Evolutionary conservation across 23 tunicate species (phyloP).

Genomic region (Trididemnum miniatum): DNA sequence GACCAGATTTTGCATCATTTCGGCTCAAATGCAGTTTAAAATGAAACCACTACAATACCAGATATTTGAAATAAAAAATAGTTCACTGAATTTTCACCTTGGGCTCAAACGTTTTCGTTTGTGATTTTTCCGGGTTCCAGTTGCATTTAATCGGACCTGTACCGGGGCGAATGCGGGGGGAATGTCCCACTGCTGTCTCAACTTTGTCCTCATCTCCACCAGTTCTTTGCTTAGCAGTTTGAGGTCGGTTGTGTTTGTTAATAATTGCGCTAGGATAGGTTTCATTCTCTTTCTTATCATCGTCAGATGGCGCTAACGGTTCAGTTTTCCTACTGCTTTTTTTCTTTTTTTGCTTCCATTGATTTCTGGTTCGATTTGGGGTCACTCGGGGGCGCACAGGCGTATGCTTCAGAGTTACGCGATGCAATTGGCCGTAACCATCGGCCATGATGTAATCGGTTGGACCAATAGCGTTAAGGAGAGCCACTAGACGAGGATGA

Average conservation of each 20-base stretch:
- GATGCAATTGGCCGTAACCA: conserved; percentile 3
- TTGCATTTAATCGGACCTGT: conserved; percentile 75
- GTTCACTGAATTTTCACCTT: too few relatives aligned
- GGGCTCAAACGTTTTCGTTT: conserved; percentile 9
- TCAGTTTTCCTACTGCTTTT: not conserved
- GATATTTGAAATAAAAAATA: too few relatives aligned
- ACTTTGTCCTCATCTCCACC: not conserved
- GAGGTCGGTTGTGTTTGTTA: not conserved
- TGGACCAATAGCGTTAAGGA: not conserved
- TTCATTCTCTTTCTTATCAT: not conserved
- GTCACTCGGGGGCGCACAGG: not conserved
- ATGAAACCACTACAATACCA: too few relatives aligned
- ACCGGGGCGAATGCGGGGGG: conserved; percentile 70
- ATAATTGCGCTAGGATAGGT: not conserved
- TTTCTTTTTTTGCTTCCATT: not conserved
- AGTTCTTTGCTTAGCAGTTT: not conserved
- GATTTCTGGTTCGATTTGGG: not conserved
- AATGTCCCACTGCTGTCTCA: not conserved
- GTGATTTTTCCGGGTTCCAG: conserved; percentile 48
- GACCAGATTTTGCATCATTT: too few relatives aligned
- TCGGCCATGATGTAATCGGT: conserved; percentile 23
- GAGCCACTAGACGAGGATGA: not conserved
- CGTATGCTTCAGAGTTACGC: not conserved
- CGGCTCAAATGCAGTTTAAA: too few relatives aligned
- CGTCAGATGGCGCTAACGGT: not conserved